Evolutionary conservation across 2,888 invertebrate genomes (phyloP).

Genomic region (Xanthorhoe designata): DNA sequence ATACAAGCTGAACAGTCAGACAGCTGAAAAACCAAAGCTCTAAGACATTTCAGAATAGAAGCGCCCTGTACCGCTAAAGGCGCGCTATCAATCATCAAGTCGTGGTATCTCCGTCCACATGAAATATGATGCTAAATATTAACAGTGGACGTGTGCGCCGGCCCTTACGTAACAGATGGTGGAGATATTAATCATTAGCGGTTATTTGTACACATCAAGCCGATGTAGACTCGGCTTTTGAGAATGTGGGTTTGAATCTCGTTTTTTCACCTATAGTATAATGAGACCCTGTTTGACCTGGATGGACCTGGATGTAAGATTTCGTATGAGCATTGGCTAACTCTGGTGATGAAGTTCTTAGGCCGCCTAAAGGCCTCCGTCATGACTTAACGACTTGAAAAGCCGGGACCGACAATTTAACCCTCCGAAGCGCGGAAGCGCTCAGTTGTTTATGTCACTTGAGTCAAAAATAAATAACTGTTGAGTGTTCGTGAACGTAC

Average conservation of each 20-base stretch:
- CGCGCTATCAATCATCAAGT: conserved; percentile 40
- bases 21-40: not conserved
- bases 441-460: too few relatives aligned
- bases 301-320: too few relatives aligned
- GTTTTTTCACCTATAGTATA: not conserved
- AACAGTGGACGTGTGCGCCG: conserved; percentile 44
- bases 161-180: conserved; percentile 42
- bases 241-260: not conserved
- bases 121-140: conserved; percentile 50
- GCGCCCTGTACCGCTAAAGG: conserved; percentile 35
- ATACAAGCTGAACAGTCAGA: not conserved
- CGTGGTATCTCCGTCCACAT: conserved; percentile 31
- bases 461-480: too few relatives aligned
- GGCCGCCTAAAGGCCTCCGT: too few relatives aligned
- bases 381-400: too few relatives aligned
- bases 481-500: too few relatives aligned
- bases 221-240: not conserved
- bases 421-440: too few relatives aligned
- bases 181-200: conserved; percentile 41
- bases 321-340: too few relatives aligned
- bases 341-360: too few relatives aligned
- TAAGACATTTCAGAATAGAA: not conserved
- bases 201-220: conserved; percentile 30
- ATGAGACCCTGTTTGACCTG: too few relatives aligned
- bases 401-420: too few relatives aligned